Conservation (phyloP, 2,797 vertebrate species). For the Crenichthys baileyi region DNA sequence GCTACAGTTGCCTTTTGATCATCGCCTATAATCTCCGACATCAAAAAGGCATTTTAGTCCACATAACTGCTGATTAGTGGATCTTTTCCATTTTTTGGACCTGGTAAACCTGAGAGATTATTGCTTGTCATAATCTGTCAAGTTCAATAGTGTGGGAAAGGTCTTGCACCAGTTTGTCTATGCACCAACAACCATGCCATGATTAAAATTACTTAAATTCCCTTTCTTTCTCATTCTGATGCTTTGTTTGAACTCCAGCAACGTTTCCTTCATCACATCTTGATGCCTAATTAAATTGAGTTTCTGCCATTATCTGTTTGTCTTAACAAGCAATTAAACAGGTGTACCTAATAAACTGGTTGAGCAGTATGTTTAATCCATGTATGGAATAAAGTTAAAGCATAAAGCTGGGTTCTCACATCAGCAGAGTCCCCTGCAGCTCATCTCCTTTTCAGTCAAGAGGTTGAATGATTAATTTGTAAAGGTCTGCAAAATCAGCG, state of each 20-base stretch:
- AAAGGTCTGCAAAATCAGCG: constrained; percentile 2
- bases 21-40: not conserved
- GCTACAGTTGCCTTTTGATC: not conserved
- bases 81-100: not conserved
- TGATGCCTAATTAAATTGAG: not conserved
- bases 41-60: not conserved
- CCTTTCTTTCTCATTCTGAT: not conserved
- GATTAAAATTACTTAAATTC: not conserved
- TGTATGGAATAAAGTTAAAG: constrained; percentile 22
- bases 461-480: constrained; percentile 14
- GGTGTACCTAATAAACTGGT: not conserved
- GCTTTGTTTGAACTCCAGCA: not conserved
- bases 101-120: not conserved
- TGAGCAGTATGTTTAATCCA: not conserved
- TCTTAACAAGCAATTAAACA: not conserved
- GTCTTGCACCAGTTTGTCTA: not conserved
- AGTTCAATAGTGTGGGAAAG: not conserved
- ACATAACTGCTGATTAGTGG: not conserved
- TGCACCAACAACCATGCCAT: not conserved
- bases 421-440: constrained; percentile 20
- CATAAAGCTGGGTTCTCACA: constrained; percentile 5
- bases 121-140: not conserved
- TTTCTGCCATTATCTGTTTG: not conserved
- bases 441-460: constrained; percentile 11
- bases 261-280: not conserved